Percentiles rank a stretch among this genome's conserved stretches.
These are phyloP conservation scores for Lethocerus indicus DNA, from an alignment of 1,140 invertebrate species.

Conservation along the genomic window DNA sequence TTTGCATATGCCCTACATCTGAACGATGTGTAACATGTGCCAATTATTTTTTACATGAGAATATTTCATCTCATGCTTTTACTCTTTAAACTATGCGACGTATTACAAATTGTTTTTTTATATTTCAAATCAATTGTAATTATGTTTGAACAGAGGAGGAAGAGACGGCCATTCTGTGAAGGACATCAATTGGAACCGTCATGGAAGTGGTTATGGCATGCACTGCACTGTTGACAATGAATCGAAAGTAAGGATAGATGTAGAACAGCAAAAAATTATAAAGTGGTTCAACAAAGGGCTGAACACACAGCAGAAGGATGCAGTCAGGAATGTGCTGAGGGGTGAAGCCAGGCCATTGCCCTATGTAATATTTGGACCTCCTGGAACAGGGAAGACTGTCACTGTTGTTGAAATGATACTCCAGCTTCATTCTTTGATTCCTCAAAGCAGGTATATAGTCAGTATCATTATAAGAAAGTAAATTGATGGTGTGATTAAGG, in stretches of 20 bases:
- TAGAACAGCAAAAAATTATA: slow-evolving; percentile 16
- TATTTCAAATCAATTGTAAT: no score
- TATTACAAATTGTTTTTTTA: no score
- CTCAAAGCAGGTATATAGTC: slow-evolving; percentile 28
- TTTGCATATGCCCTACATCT: no score
- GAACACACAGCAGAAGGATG: slow-evolving; percentile 60
- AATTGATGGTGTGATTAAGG: no score
- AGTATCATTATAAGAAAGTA: background rate
- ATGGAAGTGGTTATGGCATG: slow-evolving; percentile 4
- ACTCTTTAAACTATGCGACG: no score
- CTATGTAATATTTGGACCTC: slow-evolving; percentile 85
- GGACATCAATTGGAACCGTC: slow-evolving; percentile 6
- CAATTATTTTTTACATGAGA: no score
- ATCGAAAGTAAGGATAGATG: background rate
- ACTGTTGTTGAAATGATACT: slow-evolving; percentile 75
- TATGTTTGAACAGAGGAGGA: no score
- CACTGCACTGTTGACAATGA: background rate
- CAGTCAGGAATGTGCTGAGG: slow-evolving; percentile 61
- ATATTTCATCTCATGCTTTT: no score
- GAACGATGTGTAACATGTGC: no score
- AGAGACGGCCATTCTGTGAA: no score
- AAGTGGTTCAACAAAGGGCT: slow-evolving; percentile 56
- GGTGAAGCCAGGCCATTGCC: slow-evolving; percentile 56
- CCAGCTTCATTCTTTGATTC: slow-evolving; percentile 49
- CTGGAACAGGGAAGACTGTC: slow-evolving; percentile 86